Percentiles rank a stretch among this genome's conserved stretches.
These are phyloP conservation scores for Meta bourneti DNA, from an alignment of 2,888 invertebrate species.

Conservation along the genomic window DNA sequence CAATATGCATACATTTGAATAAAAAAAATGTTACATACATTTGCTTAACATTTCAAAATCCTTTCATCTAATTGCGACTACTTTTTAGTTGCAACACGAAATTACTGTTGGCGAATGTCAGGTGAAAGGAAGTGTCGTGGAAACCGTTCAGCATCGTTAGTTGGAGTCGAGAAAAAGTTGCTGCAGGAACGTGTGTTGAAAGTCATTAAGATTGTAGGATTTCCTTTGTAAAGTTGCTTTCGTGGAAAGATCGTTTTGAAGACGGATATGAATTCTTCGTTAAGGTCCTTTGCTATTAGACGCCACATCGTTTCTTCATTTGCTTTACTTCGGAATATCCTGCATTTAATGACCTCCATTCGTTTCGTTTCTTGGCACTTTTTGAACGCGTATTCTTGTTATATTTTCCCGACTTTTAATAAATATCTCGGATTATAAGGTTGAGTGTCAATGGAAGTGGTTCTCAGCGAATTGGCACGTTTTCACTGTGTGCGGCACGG, in stretches of 20 bases:
- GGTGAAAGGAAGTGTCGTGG: neutral
- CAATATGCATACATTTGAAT: no score
- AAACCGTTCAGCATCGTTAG: neutral
- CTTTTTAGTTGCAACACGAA: neutral
- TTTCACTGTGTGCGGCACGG: no score
- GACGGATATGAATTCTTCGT: constrained; percentile 47
- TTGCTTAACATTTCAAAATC: no score
- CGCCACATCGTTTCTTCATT: neutral
- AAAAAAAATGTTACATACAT: no score
- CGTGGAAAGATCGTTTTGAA: constrained; percentile 37
- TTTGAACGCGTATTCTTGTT: no score
- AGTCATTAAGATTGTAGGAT: constrained; percentile 43
- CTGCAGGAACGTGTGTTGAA: neutral
- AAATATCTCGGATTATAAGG: no score
- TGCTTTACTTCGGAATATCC: neutral
- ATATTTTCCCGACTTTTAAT: no score
- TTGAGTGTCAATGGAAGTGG: no score
- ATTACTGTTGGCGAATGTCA: neutral
- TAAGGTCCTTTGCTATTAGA: constrained; percentile 9
- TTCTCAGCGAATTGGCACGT: no score
- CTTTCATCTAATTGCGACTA: no score
- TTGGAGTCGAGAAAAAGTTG: neutral
- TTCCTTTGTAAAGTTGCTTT: constrained; percentile 41
- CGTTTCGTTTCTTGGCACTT: no score
- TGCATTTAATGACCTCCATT: no score